These are phyloP conservation scores for Arnoldichthys spilopterus DNA, from an alignment of 2,797 vertebrate species.

Conservation along the genomic window DNA sequence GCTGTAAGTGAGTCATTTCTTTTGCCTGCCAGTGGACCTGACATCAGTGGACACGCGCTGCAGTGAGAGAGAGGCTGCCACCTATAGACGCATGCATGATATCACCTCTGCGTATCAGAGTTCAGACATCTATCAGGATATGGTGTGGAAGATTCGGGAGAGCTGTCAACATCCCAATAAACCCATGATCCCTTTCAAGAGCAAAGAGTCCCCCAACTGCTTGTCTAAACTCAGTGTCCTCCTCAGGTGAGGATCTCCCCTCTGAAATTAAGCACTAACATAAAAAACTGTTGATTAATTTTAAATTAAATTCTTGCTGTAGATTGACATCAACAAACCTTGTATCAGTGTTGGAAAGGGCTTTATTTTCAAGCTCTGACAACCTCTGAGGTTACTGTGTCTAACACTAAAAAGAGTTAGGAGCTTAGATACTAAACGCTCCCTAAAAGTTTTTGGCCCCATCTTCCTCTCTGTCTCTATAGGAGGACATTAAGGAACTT, in stretches of 20 bases:
- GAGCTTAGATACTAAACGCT: too few species aligned
- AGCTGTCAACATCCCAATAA: constrained; percentile 74
- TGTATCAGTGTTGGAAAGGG: too few species aligned
- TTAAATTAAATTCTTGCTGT: too few species aligned
- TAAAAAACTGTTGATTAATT: too few species aligned
- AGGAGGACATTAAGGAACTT: constrained; percentile 88
- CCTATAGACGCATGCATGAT: constrained; percentile 87
- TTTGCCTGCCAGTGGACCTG: constrained; percentile 85
- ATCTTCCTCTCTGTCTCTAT: constrained; percentile 16
- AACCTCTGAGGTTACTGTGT: too few species aligned
- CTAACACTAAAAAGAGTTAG: too few species aligned
- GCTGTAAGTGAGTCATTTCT: background rate
- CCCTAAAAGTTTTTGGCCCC: background rate
- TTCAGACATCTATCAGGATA: constrained; percentile 80
- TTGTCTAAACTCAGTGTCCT: constrained; percentile 85
- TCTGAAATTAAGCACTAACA: too few species aligned
- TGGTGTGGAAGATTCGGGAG: constrained; percentile 77
- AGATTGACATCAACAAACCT: too few species aligned
- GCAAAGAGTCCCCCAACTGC: constrained; percentile 83
- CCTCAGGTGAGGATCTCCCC: constrained; percentile 82
- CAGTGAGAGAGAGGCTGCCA: constrained; percentile 88
- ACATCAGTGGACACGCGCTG: constrained; percentile 93
- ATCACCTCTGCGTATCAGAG: constrained; percentile 84
- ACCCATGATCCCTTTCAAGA: constrained; percentile 88
- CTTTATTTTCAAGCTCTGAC: too few species aligned